A percentile compares a stretch with the other conserved stretches of the same genome.
Conservation (phyloP, 2,113 vertebrate genomes). For the Epinephelus moara region DNA sequence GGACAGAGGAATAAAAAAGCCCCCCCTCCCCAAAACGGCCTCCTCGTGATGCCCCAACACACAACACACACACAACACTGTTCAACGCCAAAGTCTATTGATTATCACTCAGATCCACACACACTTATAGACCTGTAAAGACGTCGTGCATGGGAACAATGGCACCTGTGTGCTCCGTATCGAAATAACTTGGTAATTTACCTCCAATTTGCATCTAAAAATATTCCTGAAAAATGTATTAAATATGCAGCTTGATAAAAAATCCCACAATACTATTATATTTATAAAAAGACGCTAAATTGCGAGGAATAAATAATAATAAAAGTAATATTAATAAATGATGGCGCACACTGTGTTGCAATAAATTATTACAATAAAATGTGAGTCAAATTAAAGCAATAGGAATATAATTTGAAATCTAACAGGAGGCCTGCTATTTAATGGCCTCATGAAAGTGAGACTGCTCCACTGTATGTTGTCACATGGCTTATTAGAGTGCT, state of each 20-base stretch:
- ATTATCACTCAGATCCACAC: conserved; percentile 69
- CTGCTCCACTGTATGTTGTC: conserved; percentile 58
- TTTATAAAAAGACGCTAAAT: background rate
- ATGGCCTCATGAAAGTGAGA: conserved; percentile 56
- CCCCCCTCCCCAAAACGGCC: conserved; percentile 20
- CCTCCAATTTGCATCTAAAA: conserved; percentile 20
- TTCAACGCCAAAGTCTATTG: conserved; percentile 66
- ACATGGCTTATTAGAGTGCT: conserved; percentile 77
- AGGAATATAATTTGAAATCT: conserved; percentile 12
- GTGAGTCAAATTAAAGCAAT: conserved; percentile 4
- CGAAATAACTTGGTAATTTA: conserved; percentile 27
- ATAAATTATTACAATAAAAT: background rate
- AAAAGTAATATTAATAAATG: background rate
- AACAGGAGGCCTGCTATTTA: conserved; percentile 43
- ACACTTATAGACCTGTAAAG: conserved; percentile 51
- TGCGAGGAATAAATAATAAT: background rate
- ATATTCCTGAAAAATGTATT: background rate
- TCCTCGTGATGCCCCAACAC: conserved; percentile 36
- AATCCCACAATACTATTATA: background rate
- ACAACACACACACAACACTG: conserved; percentile 49
- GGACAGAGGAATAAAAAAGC: conserved; percentile 46
- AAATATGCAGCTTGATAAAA: background rate
- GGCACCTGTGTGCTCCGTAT: conserved; percentile 49
- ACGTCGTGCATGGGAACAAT: conserved; percentile 54
- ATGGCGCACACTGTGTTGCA: background rate